Base-by-base conservation (phyloP, 2,113 vertebrate species). In the Haemorhous mexicanus region DNA sequence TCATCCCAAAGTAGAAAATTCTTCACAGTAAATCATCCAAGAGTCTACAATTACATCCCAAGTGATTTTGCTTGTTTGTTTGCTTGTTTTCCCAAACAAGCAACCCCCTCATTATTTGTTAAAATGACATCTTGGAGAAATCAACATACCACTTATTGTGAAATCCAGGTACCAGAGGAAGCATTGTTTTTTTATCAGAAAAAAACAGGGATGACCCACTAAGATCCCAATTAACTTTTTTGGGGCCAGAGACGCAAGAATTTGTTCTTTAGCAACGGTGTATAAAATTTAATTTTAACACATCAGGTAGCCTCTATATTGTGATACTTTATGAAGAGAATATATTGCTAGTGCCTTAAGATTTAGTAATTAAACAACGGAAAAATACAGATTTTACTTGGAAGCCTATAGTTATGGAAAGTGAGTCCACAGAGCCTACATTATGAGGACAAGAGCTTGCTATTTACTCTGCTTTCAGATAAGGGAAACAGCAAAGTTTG, bases 141-240 rank as follows among this genome's bases (percentile, higher is more conserved):
- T 50, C 55, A 77, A 62, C 8, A 3, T 9, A 30, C 3, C 9
- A 58, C 11, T 59, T 77, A 67, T 1, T 67, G 18, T 59, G 32
- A 84, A 70, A 74, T 35, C 41, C 68, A 74, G 43, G 55, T 13
- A 70, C 8, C 23, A 80, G n/a, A 87, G 16, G 9, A 79, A 55
- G 15, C 20, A 24, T 2, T 61, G 18, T 20, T 89, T 58, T 3
- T 3, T 0, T 12, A 47, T 41, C 3, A 2, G 7, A 13, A 39
- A 61, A 74, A 91, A 87, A 59, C 0, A 41, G 19, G 7, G 15
- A 50, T 55, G 8, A 52, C 2, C 14, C 73, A 39, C 10, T 56
- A 81, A 63, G 33, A 82, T 37, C 7, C 19, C 43, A 33, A 28
- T 10, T 46, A 80, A 44, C 18, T 39, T 46, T 83, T 27, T 7